Conservation (phyloP, 2,888 invertebrate genomes). For the Drosophila percnosoma region DNA sequence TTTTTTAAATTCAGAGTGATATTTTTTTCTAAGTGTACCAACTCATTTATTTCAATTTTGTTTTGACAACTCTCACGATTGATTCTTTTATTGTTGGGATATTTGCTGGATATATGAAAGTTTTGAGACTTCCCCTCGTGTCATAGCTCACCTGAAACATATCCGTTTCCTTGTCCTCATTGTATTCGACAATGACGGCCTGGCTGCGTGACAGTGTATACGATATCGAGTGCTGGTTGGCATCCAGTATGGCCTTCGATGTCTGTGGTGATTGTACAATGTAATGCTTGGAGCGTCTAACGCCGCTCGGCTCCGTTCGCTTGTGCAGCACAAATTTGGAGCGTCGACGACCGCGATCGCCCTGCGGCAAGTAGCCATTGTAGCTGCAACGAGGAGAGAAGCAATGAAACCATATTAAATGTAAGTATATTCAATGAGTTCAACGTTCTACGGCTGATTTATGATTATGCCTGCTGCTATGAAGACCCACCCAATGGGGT, state of each 20-base stretch:
- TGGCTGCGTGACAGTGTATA: conserved; percentile 98
- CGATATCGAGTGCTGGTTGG: conserved; percentile 97
- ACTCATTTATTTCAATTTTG: not conserved
- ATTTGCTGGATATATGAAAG: no score
- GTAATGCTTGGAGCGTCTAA: conserved; percentile 97
- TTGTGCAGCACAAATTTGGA: conserved; percentile 97
- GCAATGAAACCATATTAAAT: conserved; percentile 5
- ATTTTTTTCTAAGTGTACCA: not conserved
- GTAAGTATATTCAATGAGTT: conserved; percentile 16
- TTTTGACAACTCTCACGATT: not conserved
- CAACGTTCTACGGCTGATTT: conserved; percentile 34
- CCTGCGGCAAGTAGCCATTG: conserved; percentile 96
- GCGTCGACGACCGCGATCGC: conserved; percentile 95
- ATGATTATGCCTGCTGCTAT: conserved; percentile 36
- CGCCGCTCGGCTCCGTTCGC: conserved; percentile 94
- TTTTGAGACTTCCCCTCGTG: not conserved
- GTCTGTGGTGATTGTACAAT: conserved; percentile 98
- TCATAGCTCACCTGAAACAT: conserved; percentile 96
- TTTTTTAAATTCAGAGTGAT: no score
- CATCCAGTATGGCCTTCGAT: conserved; percentile 97
- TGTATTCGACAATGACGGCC: conserved; percentile 99
- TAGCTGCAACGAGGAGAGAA: conserved; percentile 87
- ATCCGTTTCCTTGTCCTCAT: conserved; percentile 97
- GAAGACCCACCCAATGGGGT: conserved; percentile 19
- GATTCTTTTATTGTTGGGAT: not conserved